phyloP scores from a whole-genome alignment of 2,797 vertebrate species.

The Alca torda region DNA sequence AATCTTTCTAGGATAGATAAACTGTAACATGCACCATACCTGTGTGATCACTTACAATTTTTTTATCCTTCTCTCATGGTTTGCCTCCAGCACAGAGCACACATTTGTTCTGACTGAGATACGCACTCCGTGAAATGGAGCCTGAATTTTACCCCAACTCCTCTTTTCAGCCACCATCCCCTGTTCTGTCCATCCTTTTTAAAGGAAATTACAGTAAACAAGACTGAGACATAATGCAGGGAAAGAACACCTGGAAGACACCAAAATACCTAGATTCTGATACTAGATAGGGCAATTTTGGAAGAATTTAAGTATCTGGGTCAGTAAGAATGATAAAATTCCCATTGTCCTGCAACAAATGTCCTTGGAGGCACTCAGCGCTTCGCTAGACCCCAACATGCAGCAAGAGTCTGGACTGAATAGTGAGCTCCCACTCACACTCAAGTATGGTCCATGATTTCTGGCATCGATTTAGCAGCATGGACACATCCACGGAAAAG shows the following conservation, averaged over 20 bases:
- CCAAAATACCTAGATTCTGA: neutral
- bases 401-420: neutral
- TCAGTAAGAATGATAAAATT: neutral
- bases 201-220: neutral
- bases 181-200: neutral
- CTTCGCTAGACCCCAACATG: rapidly evolving
- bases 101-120: neutral
- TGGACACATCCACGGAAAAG: neutral
- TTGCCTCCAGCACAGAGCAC: neutral
- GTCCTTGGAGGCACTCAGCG: neutral
- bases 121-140: neutral
- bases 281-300: neutral
- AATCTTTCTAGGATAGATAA: neutral
- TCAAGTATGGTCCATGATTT: rapidly evolving
- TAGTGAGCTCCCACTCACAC: neutral
- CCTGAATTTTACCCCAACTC: neutral
- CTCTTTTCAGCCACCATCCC: neutral
- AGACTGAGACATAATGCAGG: neutral
- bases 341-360: neutral
- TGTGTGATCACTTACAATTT: neutral
- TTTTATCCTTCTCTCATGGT: neutral
- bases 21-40: neutral
- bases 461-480: neutral
- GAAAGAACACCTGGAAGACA: neutral
- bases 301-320: neutral